Conservation (phyloP, 2,113 vertebrate species). For the Desmodus rotundus region DNA sequence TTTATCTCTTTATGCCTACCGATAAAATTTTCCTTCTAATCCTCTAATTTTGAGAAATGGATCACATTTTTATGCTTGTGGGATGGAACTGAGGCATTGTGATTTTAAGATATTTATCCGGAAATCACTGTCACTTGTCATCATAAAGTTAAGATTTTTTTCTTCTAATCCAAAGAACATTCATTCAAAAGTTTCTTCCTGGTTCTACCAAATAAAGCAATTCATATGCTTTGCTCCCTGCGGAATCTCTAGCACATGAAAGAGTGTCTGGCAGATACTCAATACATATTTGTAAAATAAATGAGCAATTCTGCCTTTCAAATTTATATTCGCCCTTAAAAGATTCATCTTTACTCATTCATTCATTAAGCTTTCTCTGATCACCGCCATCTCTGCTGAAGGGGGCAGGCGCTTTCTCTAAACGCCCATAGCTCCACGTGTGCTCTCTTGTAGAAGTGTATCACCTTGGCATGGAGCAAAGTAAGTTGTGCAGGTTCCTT, state of each 20-base stretch:
- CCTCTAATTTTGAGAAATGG: slow-evolving; percentile 31
- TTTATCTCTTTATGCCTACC: neutral
- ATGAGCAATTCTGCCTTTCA: slow-evolving; percentile 16
- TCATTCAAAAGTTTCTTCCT: slow-evolving; percentile 22
- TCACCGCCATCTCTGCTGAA: neutral
- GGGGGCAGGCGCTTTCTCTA: neutral
- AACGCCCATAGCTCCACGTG: neutral
- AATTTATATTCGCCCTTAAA: neutral
- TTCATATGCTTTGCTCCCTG: neutral
- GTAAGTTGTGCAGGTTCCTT: neutral
- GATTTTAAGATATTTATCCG: slow-evolving; percentile 9
- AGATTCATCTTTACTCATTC: neutral
- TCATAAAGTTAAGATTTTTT: slow-evolving; percentile 16
- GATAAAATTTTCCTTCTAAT: slow-evolving; percentile 14
- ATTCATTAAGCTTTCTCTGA: neutral
- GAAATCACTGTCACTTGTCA: slow-evolving; percentile 8
- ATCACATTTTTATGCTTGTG: slow-evolving; percentile 13
- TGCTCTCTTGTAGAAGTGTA: neutral
- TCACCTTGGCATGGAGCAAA: neutral
- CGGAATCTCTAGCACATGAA: neutral
- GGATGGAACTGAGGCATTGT: neutral
- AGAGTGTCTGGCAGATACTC: neutral
- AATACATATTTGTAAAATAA: slow-evolving; percentile 20
- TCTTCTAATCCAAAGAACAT: slow-evolving; percentile 31
- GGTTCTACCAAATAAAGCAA: neutral